A percentile compares a stretch with the other conserved stretches of the same genome.
Evolutionary conservation across 2,888 invertebrate genomes (phyloP).

Genomic region (Drosophila sordidapex): DNA sequence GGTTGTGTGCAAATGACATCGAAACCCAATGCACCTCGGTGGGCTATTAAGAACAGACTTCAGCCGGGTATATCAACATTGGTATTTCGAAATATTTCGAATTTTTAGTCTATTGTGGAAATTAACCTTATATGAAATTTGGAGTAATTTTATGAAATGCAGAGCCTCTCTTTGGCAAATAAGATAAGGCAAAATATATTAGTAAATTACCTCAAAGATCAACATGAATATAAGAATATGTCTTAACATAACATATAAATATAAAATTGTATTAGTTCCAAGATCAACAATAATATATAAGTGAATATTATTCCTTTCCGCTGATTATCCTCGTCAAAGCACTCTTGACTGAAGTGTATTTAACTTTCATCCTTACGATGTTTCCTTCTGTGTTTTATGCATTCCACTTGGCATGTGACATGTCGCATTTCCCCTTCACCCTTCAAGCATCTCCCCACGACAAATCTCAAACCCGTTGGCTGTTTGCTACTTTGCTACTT

Average conservation of each 20-base stretch:
- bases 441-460: background rate
- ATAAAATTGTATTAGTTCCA: background rate
- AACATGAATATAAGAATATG: background rate
- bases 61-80: conserved; percentile 24
- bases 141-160: background rate
- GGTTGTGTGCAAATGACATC: conserved; percentile 51
- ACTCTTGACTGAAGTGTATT: conserved; percentile 11
- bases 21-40: conserved; percentile 49
- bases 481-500: background rate
- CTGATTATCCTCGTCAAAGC: background rate
- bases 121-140: background rate
- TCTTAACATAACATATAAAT: background rate
- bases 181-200: background rate
- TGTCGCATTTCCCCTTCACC: conserved; percentile 8
- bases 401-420: conserved; percentile 27
- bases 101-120: background rate
- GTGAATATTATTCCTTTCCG: background rate
- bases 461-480: background rate
- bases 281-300: background rate
- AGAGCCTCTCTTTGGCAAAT: background rate
- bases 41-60: conserved; percentile 31
- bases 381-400: conserved; percentile 20
- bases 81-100: background rate
- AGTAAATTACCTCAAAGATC: background rate
- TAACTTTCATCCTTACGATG: background rate